These are phyloP conservation scores for Latrodectus elegans DNA, from an alignment of 2,888 invertebrate species.

Conservation along the genomic window DNA sequence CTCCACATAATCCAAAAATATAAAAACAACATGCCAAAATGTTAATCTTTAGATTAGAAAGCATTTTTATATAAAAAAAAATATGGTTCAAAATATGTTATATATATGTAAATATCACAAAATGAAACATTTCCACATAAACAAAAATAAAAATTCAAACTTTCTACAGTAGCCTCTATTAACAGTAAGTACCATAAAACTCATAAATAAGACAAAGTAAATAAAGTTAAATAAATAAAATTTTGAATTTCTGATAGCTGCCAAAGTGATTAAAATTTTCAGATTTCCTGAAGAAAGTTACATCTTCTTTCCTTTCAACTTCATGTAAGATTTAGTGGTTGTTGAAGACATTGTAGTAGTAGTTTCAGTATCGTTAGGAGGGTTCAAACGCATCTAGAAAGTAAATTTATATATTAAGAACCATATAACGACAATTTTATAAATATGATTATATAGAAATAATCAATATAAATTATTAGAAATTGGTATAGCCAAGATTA, in stretches of 20 bases:
- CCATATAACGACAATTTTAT: neutral
- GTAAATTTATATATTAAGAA: neutral
- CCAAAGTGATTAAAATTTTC: conserved; percentile 13
- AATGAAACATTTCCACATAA: too few species aligned
- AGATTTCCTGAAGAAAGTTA: conserved; percentile 7
- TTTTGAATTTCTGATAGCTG: conserved; percentile 25
- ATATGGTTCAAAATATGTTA: too few species aligned
- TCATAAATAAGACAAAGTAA: conserved; percentile 7
- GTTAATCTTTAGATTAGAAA: too few species aligned
- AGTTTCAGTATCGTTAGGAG: conserved; percentile 70
- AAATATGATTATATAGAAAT: too few species aligned
- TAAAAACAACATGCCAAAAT: too few species aligned
- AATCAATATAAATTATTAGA: too few species aligned
- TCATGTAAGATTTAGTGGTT: conserved; percentile 66
- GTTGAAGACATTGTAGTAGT: conserved; percentile 70
- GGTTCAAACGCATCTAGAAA: conserved; percentile 70
- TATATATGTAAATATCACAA: too few species aligned
- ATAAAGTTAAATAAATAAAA: conserved; percentile 15
- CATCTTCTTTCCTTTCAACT: conserved; percentile 60
- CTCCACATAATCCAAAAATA: too few species aligned
- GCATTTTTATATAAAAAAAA: too few species aligned
- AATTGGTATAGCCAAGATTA: too few species aligned
- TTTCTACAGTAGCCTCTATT: neutral
- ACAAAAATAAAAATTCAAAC: too few species aligned
- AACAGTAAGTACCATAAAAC: conserved; percentile 16